A percentile compares a stretch with the other conserved stretches of the same genome.
Evolutionary conservation across 2,797 vertebrate species (phyloP).

Genomic region (Pseudochirops cupreus): DNA sequence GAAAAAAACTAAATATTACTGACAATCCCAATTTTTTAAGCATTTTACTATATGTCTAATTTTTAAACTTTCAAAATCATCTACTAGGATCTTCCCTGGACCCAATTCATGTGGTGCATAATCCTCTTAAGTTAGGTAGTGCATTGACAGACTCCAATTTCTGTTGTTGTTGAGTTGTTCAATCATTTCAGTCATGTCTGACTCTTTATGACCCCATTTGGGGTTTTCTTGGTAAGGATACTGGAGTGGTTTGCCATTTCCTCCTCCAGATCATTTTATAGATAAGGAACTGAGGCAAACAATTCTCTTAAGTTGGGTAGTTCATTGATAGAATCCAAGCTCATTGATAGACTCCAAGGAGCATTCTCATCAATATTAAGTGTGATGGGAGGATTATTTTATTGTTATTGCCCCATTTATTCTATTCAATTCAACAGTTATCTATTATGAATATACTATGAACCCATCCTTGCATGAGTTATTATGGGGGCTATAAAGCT

Average conservation of each 20-base stretch:
- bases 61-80: background rate
- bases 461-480: background rate
- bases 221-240: too few relatives aligned
- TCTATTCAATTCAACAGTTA: slow-evolving; percentile 33
- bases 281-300: too few relatives aligned
- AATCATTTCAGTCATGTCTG: too few relatives aligned
- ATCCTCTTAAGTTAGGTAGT: background rate
- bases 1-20: background rate
- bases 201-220: too few relatives aligned
- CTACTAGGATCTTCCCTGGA: background rate
- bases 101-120: background rate
- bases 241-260: too few relatives aligned
- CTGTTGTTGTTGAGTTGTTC: too few relatives aligned
- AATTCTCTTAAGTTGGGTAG: background rate
- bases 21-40: background rate
- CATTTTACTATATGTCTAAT: background rate
- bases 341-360: background rate
- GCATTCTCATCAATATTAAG: slow-evolving; percentile 10
- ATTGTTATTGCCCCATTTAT: slow-evolving; percentile 28
- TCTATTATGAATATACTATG: slow-evolving; percentile 12
- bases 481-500: background rate
- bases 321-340: too few relatives aligned
- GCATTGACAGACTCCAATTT: background rate
- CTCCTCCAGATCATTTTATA: too few relatives aligned
- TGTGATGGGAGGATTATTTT: background rate